A percentile compares a stretch with the other conserved stretches of the same genome.
These are phyloP conservation scores for Napeogenes sylphis DNA, from an alignment of 2,888 invertebrate genomes.

Conservation along the genomic window DNA sequence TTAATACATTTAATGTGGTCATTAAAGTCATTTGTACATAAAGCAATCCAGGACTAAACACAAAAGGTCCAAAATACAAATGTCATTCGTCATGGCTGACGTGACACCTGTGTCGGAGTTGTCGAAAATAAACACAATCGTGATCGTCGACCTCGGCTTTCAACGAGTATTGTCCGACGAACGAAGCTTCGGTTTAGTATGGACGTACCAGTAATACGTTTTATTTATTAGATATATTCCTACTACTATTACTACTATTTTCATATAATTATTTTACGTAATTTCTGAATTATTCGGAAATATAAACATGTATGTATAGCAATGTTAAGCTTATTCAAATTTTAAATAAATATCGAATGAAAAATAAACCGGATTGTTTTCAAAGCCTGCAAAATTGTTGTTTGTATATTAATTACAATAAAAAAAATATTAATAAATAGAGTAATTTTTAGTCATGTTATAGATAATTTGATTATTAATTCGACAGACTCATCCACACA, in stretches of 20 bases:
- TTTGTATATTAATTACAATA: too few relatives aligned
- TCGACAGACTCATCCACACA: constrained; percentile 42
- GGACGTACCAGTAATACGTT: not conserved
- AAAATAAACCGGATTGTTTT: too few relatives aligned
- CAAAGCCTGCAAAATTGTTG: too few relatives aligned
- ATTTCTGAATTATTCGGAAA: too few relatives aligned
- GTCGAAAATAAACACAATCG: constrained; percentile 43
- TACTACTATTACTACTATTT: too few relatives aligned
- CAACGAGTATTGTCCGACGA: constrained; percentile 56
- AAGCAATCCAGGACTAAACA: not conserved
- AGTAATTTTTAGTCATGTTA: not conserved
- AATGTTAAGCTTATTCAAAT: too few relatives aligned
- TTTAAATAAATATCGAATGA: too few relatives aligned
- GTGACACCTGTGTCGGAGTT: constrained; percentile 7
- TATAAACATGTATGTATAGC: too few relatives aligned
- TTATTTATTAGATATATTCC: too few relatives aligned
- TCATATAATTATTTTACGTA: too few relatives aligned
- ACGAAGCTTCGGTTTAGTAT: not conserved
- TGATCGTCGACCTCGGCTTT: constrained; percentile 50
- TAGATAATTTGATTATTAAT: not conserved
- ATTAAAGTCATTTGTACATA: not conserved
- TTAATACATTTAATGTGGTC: not conserved
- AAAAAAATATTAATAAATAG: too few relatives aligned
- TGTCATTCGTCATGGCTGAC: constrained; percentile 5
- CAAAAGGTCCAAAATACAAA: constrained; percentile 6